Percentiles rank a stretch among this genome's conserved stretches.
phyloP scores from a whole-genome alignment of 2,113 vertebrate genomes.

The Poeciliopsis occidentalis region DNA sequence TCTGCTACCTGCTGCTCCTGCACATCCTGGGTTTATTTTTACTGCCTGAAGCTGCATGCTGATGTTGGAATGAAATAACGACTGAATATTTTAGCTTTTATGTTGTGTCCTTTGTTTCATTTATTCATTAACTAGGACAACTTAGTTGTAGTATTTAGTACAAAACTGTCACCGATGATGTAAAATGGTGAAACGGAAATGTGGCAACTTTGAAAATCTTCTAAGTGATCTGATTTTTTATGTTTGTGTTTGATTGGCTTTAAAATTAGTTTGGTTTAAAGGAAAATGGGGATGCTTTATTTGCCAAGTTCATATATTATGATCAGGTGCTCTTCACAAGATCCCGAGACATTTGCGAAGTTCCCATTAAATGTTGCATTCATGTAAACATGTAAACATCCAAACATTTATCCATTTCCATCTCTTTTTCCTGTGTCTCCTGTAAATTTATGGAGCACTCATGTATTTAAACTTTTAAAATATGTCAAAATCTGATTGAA shows the following conservation, averaged over 20 bases:
- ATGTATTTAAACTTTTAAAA: too few relatives aligned
- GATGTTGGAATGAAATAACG: not conserved
- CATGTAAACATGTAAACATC: not conserved
- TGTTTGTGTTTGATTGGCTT: not conserved
- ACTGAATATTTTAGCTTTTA: not conserved
- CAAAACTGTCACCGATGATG: not conserved
- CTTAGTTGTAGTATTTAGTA: not conserved
- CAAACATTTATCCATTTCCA: too few relatives aligned
- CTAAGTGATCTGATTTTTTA: not conserved
- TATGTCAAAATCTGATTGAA: too few relatives aligned
- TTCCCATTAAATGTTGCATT: not conserved
- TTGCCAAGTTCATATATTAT: not conserved
- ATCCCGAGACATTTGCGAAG: not conserved
- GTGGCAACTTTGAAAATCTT: not conserved
- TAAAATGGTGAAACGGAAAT: not conserved
- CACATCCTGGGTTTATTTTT: conserved; percentile 21
- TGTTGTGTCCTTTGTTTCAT: not conserved
- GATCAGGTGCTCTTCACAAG: not conserved
- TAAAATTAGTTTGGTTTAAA: not conserved
- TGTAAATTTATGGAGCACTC: too few relatives aligned
- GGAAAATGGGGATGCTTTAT: not conserved
- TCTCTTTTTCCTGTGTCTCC: too few relatives aligned
- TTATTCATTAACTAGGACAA: not conserved
- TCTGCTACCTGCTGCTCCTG: not conserved
- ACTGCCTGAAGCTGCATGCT: not conserved